Evolutionary conservation across 2,113 vertebrate species (phyloP), one percentile per base, ranked within the genome.

Genomic region (Tenrec ecaudatus): DNA sequence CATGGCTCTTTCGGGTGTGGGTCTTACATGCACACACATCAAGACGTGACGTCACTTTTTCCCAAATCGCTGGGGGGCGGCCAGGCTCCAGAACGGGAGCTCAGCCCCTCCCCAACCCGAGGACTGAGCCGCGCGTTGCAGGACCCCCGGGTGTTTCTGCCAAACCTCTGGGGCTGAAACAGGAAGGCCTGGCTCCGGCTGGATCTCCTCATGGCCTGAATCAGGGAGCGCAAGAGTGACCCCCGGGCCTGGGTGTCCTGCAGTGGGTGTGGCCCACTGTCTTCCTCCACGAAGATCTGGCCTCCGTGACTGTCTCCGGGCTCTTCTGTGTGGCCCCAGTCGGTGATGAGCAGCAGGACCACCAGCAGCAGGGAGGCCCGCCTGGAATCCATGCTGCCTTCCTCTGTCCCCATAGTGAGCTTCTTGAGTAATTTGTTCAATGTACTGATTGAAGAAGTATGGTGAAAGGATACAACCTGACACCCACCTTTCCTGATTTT

Each of bases 51-150:
- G 38, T 64, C 94, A 97, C 95, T 98, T 99, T 97, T 98, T 99
- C 88, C 99, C 99, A 53, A 99, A 99, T 93, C 99, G 98, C 96
- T 99, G 99, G 22, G 99, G 99, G 6, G 98, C 98, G 0, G 99
- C 98, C 98, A 99, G 98, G 75, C 98, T 99, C 98, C 99, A 99
- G 96, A 99, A 99, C 43, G 98, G 98, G 98, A 97, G 0, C 97
- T 97, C 1, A 96, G 97, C 0, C 94, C 95, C 75, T 98, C 98
- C 98, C 98, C 98, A 75, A 98, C 98, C 3, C 95, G 98, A 58
- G 98, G 95, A 40, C 98, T 98, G 87, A 99, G 98, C 95, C 97
- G 96, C 43, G 98, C 82, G 1, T 96, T 97, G 0, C 98, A 81
- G 57, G 96, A 95, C 15, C 97, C 97, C 91, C 88, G 96, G 75